Evolutionary conservation across 1,140 invertebrate genomes (phyloP).

Genomic region (Papilio machaon): DNA sequence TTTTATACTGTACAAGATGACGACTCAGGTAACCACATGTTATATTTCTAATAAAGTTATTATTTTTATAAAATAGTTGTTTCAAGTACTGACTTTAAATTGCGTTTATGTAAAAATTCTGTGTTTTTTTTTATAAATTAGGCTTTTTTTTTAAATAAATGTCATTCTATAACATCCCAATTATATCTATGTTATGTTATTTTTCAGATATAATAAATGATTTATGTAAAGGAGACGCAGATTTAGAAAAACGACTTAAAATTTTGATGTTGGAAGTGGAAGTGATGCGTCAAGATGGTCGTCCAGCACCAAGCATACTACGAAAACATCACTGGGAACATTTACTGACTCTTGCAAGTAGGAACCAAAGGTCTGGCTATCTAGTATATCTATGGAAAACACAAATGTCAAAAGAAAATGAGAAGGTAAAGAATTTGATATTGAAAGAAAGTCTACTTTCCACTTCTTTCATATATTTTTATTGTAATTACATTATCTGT

Average conservation of each 20-base stretch:
- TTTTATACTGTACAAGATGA: constrained; percentile 45
- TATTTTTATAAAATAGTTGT: too few species aligned
- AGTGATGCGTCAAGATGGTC: constrained; percentile 83
- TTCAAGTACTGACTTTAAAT: background rate
- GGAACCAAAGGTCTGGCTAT: constrained; percentile 82
- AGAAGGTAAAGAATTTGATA: constrained; percentile 51
- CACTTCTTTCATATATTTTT: background rate
- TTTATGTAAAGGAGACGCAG: constrained; percentile 64
- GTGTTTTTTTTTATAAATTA: too few species aligned
- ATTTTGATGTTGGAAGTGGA: constrained; percentile 83
- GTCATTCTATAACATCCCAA: too few species aligned
- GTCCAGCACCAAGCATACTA: constrained; percentile 80
- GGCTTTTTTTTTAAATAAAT: too few species aligned
- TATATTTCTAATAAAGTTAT: background rate
- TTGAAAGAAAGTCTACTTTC: background rate
- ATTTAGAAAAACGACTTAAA: constrained; percentile 74
- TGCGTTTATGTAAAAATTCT: background rate
- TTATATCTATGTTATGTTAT: too few species aligned
- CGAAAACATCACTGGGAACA: constrained; percentile 83
- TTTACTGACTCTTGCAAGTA: constrained; percentile 79
- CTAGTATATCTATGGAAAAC: constrained; percentile 85
- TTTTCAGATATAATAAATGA: constrained; percentile 56
- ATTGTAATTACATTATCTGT: too few species aligned
- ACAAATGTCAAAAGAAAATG: constrained; percentile 82
- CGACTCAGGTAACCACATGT: constrained; percentile 44